Base-by-base conservation (phyloP, 2,797 vertebrate species). In the Eupleurogrammus muticus region DNA sequence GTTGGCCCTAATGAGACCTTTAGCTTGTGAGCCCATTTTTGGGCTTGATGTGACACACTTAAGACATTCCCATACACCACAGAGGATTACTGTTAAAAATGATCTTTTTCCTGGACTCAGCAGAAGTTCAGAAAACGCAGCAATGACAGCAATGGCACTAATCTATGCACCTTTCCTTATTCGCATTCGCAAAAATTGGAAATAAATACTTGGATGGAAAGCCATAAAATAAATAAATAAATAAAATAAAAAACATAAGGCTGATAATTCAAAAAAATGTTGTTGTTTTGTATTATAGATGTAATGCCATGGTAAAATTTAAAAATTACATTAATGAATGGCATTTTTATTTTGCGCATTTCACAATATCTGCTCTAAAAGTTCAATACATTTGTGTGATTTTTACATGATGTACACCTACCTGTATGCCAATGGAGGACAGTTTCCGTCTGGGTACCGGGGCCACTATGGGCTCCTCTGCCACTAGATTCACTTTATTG, bases 361-460 rank as follows among this genome's bases (percentile, higher is more conserved):
- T n/a, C n/a, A n/a, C n/a, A n/a, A n/a, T n/a, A n/a, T n/a, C n/a
- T n/a, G n/a, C n/a, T n/a, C n/a, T n/a, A n/a, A n/a, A n/a, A n/a
- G n/a, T n/a, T n/a, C n/a, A n/a, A n/a, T n/a, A n/a, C n/a, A n/a
- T n/a, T n/a, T n/a, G n/a, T n/a, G n/a, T n/a, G n/a, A n/a, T 2
- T 1, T 54, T 34, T 9, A 49, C 51, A 57, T 69, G 34, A 9
- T 21, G 20, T 32, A 69, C 1, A 55, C 95, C 75, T 93, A 99
- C 98, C 96, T 99, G 98, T 93, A 99, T 98, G 88, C 98, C 98
- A 83, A 99, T 99, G 70, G 98, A 99, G 0, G 97, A 99, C 50
- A 99, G 95, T 90, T 99, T 99, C 88, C 97, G 94, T 83, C 97
- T 96, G 70, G 97, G 96, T 73, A 96, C 75, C 0, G 87, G 92